Conservation (phyloP, 2,888 invertebrate genomes). For the Tipula lateralis region DNA sequence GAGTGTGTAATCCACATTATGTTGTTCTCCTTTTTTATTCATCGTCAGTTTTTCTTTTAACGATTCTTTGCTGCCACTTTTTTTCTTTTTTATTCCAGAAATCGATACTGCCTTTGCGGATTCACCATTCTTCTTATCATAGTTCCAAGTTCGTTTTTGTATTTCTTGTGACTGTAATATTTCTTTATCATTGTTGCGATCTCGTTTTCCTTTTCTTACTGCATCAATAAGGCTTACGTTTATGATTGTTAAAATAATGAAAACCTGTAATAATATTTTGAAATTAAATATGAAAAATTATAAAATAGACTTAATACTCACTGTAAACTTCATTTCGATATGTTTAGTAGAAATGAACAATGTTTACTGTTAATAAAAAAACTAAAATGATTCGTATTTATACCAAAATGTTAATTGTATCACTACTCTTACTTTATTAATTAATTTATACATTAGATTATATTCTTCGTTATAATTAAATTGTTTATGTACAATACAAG, state of each 20-base stretch:
- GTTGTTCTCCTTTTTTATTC: not conserved
- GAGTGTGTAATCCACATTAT: slow-evolving; percentile 41
- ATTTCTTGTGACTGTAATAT: not conserved
- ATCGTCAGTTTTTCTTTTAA: not conserved
- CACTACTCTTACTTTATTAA: not conserved
- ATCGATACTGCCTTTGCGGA: not conserved
- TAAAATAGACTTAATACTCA: slow-evolving; percentile 31
- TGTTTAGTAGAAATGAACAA: slow-evolving; percentile 30
- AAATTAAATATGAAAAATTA: not conserved
- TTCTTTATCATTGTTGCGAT: slow-evolving; percentile 36
- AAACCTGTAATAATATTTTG: not conserved
- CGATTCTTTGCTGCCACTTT: not conserved
- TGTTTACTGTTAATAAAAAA: slow-evolving; percentile 27
- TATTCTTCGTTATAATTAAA: not conserved
- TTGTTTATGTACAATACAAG: not conserved
- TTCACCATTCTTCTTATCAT: not conserved
- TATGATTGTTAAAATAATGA: not conserved
- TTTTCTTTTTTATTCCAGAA: not conserved
- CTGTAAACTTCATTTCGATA: slow-evolving; percentile 35
- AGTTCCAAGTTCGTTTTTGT: not conserved
- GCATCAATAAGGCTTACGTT: not conserved
- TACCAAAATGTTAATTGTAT: slow-evolving; percentile 19
- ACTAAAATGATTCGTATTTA: slow-evolving; percentile 25
- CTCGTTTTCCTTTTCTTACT: slow-evolving; percentile 40
- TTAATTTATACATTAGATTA: not conserved